Conservation (phyloP, 2,888 invertebrate species). For the Hydropsyche betteni region DNA sequence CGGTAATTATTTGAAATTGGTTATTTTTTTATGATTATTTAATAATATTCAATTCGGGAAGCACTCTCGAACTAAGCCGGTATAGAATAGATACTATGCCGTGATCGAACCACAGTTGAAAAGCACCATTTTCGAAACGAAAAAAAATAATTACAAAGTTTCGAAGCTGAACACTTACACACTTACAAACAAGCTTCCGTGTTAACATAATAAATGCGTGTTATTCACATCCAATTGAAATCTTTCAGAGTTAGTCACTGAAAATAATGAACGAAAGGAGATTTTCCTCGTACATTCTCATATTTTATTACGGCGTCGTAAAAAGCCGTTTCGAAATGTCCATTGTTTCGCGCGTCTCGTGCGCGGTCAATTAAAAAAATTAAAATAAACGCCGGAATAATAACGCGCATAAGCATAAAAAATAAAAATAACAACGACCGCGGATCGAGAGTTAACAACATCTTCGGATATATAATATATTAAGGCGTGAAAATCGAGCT, state of each 20-base stretch:
- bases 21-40: conserved; percentile 10
- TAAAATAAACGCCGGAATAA: background rate
- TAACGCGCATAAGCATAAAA: conserved; percentile 12
- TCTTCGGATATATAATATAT: conserved; percentile 38
- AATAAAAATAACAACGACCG: conserved; percentile 17
- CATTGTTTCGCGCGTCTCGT: conserved; percentile 28
- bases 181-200: too few species aligned
- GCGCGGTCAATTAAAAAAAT: conserved; percentile 38
- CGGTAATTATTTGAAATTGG: conserved; percentile 36
- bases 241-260: too few species aligned
- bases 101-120: background rate
- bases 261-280: conserved; percentile 1
- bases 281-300: conserved; percentile 1
- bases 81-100: background rate
- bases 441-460: conserved; percentile 30
- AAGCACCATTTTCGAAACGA: background rate
- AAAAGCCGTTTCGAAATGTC: background rate
- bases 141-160: background rate
- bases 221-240: too few species aligned
- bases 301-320: conserved; percentile 22
- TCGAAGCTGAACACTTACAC: too few species aligned
- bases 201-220: too few species aligned
- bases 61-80: background rate
- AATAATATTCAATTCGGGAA: background rate
- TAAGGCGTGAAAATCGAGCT: conserved; percentile 31